Evolutionary conservation across 1,140 invertebrate genomes (phyloP).

Genomic region (Eumaeus atala): DNA sequence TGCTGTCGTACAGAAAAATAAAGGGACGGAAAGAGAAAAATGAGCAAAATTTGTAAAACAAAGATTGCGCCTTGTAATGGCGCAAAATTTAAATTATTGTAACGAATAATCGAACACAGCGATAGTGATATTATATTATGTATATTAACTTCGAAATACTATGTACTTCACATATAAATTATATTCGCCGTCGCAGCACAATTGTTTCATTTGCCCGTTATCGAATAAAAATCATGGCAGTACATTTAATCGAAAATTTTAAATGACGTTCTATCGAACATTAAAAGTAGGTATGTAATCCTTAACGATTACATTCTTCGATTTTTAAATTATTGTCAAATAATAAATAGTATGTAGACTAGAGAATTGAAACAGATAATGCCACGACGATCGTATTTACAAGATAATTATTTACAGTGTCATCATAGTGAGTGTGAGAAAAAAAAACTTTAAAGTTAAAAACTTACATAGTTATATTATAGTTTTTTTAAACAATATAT

Average conservation of each 20-base stretch:
- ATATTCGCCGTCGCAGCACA: slow-evolving; percentile 22
- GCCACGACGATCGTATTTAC: slow-evolving; percentile 29
- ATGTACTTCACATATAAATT: slow-evolving; percentile 24
- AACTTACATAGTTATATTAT: slow-evolving; percentile 35
- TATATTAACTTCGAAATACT: slow-evolving; percentile 33
- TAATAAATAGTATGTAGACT: slow-evolving; percentile 2
- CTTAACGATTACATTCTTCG: not conserved
- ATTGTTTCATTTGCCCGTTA: slow-evolving; percentile 23
- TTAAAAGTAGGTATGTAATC: not conserved
- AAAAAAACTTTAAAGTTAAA: slow-evolving; percentile 34
- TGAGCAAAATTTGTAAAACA: slow-evolving; percentile 43
- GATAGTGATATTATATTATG: slow-evolving; percentile 39
- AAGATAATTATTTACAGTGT: slow-evolving; percentile 45
- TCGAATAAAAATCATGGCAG: slow-evolving; percentile 14
- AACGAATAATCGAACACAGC: slow-evolving; percentile 38
- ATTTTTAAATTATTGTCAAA: slow-evolving; percentile 14
- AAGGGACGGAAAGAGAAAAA: slow-evolving; percentile 56
- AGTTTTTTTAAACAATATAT: slow-evolving; percentile 37
- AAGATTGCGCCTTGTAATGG: slow-evolving; percentile 22
- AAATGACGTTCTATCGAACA: not conserved
- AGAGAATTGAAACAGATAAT: slow-evolving; percentile 15
- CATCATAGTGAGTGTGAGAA: slow-evolving; percentile 33
- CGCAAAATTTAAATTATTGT: slow-evolving; percentile 23
- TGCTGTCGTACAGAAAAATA: slow-evolving; percentile 24
- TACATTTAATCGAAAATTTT: not conserved